These are phyloP conservation scores for Sepiola atlantica DNA, from an alignment of 2,888 invertebrate species.

Conservation along the genomic window DNA sequence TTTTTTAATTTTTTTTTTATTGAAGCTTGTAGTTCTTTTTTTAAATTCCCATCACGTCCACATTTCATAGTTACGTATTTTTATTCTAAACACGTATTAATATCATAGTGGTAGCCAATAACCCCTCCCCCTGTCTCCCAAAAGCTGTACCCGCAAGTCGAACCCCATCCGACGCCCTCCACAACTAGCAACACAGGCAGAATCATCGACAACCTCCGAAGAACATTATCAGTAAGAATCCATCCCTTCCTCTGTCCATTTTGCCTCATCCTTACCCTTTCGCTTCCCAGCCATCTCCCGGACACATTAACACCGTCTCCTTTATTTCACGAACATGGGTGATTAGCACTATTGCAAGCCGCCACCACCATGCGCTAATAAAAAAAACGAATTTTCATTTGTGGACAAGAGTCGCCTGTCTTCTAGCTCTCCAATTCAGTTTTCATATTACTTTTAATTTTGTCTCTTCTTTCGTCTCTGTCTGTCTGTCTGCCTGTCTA, in stretches of 20 bases:
- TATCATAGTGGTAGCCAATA: conserved; percentile 32
- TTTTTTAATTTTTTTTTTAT: too few relatives aligned
- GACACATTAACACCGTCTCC: neutral
- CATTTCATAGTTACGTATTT: conserved; percentile 32
- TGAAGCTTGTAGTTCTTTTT: neutral
- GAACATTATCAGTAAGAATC: neutral
- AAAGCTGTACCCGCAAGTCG: neutral
- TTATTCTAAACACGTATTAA: conserved; percentile 16
- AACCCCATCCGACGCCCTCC: neutral
- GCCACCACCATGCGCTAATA: neutral
- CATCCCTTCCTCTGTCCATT: neutral
- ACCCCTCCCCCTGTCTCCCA: neutral
- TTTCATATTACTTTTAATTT: too few relatives aligned
- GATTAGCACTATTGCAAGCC: neutral
- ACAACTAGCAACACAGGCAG: neutral
- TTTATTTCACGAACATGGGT: neutral
- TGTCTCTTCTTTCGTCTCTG: too few relatives aligned
- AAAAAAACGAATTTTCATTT: too few relatives aligned
- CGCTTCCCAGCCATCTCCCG: neutral
- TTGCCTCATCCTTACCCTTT: neutral
- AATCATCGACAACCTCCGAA: neutral
- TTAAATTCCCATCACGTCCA: neutral
- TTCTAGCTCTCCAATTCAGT: too few relatives aligned
- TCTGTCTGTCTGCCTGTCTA: too few relatives aligned
- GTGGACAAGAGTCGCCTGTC: too few relatives aligned